Percentiles rank a stretch among this genome's conserved stretches.
Conservation (phyloP, 2,888 invertebrate genomes). For the Acronicta leporina region DNA sequence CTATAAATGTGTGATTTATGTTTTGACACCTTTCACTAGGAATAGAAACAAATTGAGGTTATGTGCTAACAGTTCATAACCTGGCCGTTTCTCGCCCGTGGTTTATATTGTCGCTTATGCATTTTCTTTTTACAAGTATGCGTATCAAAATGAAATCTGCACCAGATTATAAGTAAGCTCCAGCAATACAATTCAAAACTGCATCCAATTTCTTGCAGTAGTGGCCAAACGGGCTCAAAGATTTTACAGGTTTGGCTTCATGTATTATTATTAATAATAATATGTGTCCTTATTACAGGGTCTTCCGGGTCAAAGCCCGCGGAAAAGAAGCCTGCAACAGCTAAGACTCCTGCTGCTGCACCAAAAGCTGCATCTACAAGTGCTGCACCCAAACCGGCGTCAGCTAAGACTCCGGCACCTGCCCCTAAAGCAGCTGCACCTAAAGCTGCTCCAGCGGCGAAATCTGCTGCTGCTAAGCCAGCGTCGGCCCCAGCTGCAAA, state of each 20-base stretch:
- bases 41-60: conserved; percentile 61
- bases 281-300: conserved; percentile 58
- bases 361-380: conserved; percentile 76
- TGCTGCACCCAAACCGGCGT: conserved; percentile 73
- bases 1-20: neutral
- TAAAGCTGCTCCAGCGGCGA: conserved; percentile 75
- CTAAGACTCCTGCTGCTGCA: conserved; percentile 83
- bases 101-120: too few species aligned
- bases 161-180: too few species aligned
- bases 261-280: conserved; percentile 6
- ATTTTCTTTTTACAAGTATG: too few species aligned
- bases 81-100: too few species aligned
- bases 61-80: conserved; percentile 40
- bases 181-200: too few species aligned
- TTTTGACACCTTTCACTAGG: too few species aligned
- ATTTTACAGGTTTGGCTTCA: too few species aligned
- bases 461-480: conserved; percentile 82
- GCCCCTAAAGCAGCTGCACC: conserved; percentile 84
- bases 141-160: too few species aligned
- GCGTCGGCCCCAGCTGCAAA: conserved; percentile 85
- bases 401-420: conserved; percentile 80
- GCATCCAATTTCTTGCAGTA: too few species aligned
- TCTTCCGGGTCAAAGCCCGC: conserved; percentile 82
- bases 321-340: conserved; percentile 81
- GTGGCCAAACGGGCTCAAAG: too few species aligned